Percentiles rank a stretch among this genome's conserved stretches.
These are phyloP conservation scores for Patiria miniata DNA, from an alignment of 35 echinoderm and acorn worm genomes.

Conservation along the genomic window DNA sequence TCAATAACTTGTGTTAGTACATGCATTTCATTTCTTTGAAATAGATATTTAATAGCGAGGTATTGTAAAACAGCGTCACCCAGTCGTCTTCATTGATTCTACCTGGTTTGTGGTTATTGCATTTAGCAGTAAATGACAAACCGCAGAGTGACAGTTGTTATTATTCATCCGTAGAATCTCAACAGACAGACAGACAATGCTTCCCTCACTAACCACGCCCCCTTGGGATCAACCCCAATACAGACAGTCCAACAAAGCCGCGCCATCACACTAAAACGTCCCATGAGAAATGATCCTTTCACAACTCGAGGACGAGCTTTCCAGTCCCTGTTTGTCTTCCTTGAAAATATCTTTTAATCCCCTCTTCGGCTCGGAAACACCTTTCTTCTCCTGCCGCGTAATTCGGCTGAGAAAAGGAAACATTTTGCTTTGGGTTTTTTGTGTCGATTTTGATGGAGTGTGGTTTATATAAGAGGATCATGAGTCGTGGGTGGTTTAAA, in stretches of 20 bases:
- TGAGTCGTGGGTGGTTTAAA: too few relatives aligned
- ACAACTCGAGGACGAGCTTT: not conserved
- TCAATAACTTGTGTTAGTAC: too few relatives aligned
- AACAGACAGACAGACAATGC: not conserved
- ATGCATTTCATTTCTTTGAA: too few relatives aligned
- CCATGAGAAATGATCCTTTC: not conserved
- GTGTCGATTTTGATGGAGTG: not conserved
- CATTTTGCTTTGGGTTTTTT: not conserved
- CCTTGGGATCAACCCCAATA: not conserved
- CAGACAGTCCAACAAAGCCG: not conserved
- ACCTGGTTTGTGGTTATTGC: too few relatives aligned
- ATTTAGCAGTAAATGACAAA: too few relatives aligned
- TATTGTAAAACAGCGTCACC: too few relatives aligned
- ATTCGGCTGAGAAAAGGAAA: not conserved
- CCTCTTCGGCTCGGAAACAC: not conserved
- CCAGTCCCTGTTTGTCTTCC: not conserved
- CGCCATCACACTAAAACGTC: not conserved
- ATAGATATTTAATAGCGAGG: too few relatives aligned
- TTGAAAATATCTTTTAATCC: slow-evolving; percentile 22
- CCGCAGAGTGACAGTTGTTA: too few relatives aligned
- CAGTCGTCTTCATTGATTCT: too few relatives aligned
- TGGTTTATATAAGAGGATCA: not conserved
- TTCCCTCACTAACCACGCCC: slow-evolving; percentile 4
- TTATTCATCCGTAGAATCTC: too few relatives aligned
- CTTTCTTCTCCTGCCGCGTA: not conserved